Conservation (phyloP, 2,797 vertebrate genomes). For the Varecia variegata region DNA sequence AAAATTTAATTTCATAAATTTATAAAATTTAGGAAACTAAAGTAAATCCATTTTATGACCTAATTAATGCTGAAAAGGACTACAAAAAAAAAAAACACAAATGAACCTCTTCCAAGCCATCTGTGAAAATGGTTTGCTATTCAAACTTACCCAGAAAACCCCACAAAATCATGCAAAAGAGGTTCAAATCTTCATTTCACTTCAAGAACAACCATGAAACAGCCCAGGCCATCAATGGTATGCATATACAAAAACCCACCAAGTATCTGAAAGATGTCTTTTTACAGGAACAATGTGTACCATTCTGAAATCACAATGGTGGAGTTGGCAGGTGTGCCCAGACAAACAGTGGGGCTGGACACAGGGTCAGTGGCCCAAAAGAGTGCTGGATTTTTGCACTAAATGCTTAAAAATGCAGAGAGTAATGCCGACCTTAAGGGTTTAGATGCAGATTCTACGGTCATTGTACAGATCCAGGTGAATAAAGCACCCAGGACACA, state of each 20-base stretch:
- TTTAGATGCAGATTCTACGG: background rate
- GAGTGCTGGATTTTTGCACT: background rate
- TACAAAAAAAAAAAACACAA: background rate
- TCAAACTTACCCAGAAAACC: background rate
- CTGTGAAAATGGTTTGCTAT: background rate
- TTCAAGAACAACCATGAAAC: background rate
- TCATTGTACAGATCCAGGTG: background rate
- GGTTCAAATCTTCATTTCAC: background rate
- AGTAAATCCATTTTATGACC: background rate
- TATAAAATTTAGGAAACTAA: background rate
- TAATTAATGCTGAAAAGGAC: background rate
- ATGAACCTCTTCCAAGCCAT: background rate
- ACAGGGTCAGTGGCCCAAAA: background rate
- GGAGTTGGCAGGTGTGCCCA: background rate
- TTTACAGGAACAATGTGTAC: background rate
- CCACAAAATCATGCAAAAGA: background rate
- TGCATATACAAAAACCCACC: background rate
- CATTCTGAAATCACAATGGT: background rate
- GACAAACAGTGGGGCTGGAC: background rate
- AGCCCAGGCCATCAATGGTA: background rate
- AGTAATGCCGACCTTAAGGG: background rate
- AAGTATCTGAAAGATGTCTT: background rate
- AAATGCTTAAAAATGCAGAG: background rate
- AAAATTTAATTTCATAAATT: background rate
- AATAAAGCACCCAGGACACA: background rate